Base-by-base conservation (phyloP, 2,797 vertebrate genomes). In the Pipistrellus nathusii region DNA sequence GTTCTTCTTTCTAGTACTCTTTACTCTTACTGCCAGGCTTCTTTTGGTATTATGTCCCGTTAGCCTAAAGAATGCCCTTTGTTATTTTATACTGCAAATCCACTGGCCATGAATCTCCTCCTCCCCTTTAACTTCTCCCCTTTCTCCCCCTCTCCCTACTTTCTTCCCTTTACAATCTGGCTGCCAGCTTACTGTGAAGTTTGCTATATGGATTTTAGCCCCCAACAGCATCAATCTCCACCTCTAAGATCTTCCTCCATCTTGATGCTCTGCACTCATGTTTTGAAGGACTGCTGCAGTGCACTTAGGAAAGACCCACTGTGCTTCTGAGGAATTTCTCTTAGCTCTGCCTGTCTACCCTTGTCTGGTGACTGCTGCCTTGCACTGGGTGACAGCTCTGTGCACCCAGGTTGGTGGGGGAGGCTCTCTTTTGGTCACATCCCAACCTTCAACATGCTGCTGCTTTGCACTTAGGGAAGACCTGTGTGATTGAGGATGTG, bases 11-110 rank as follows among this genome's bases (percentile, higher is more conserved):
- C 18, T 77, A 21, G 8, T 73, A 14, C 7, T 51, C 38, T 89
- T 82, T 73, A 66, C 73, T 88, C 21, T 27, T 78, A 80, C 68
- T 68, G 68, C 38, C 11, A 81, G 3, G 13, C 17, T 76, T 77
- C 9, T 72, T 68, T 15, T 78, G 38, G 10, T 78, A 53, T 48
- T 95, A 73, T 68, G 92, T 90, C 13, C 18, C 11, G 55, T 72
- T 85, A 86, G 48, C 23, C n/a, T 85, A 55, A 92, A 87, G 53
- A 90, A 53, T 90, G 77, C 17, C 27, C 25, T 88, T 73, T 68
- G 46, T 21, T 81, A 59, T 59, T 92, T 84, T 94, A 27, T 76
- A 88, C 62, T 88, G 78, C 15, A 41, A 13, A 38, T 85, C 30
- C 84, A 9, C 35, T 66, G n/a, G 2, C 73, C 53, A 62, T 82